phyloP scores from a whole-genome alignment of 2,888 invertebrate species.

The Cephalotes varians region DNA sequence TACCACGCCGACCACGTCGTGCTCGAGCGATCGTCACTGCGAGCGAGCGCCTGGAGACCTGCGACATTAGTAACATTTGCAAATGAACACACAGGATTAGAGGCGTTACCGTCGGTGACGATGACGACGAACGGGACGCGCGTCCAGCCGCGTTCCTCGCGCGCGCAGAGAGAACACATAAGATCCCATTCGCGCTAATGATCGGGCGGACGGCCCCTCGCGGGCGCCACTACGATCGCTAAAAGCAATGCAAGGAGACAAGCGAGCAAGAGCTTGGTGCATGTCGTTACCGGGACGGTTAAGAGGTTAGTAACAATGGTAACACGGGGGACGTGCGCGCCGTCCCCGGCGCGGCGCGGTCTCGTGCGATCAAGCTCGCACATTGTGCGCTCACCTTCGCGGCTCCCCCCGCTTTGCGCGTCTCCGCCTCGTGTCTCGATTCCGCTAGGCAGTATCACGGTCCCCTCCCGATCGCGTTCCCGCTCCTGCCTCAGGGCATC shows the following conservation, averaged over 20 bases:
- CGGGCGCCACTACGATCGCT: slow-evolving; percentile 80
- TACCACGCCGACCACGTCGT: slow-evolving; percentile 64
- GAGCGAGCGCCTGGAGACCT: slow-evolving; percentile 75
- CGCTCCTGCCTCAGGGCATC: slow-evolving; percentile 32
- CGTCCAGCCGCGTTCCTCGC: slow-evolving; percentile 65
- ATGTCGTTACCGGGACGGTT: slow-evolving; percentile 76
- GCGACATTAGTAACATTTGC: slow-evolving; percentile 81
- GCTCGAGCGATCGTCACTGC: slow-evolving; percentile 61
- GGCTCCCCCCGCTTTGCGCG: slow-evolving; percentile 34
- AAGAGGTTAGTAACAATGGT: slow-evolving; percentile 80
- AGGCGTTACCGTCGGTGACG: slow-evolving; percentile 61
- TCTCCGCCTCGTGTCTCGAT: slow-evolving; percentile 61
- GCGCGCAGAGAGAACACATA: slow-evolving; percentile 16
- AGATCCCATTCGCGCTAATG: slow-evolving; percentile 32
- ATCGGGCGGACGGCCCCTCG: slow-evolving; percentile 68
- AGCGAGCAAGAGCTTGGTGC: slow-evolving; percentile 80
- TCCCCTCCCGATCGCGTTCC: slow-evolving; percentile 57
- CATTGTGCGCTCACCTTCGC: slow-evolving; percentile 81
- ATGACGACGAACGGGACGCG: slow-evolving; percentile 65
- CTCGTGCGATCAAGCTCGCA: slow-evolving; percentile 70
- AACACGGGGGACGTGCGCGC: slow-evolving; percentile 71
- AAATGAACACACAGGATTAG: slow-evolving; percentile 36
- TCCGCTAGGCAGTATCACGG: slow-evolving; percentile 43
- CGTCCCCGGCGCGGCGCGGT: slow-evolving; percentile 59
- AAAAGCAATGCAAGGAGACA: slow-evolving; percentile 82